Evolutionary conservation across 23 tunicate species (phyloP), one percentile per base, ranked within the genome.

Genomic region (Diplosoma virens): DNA sequence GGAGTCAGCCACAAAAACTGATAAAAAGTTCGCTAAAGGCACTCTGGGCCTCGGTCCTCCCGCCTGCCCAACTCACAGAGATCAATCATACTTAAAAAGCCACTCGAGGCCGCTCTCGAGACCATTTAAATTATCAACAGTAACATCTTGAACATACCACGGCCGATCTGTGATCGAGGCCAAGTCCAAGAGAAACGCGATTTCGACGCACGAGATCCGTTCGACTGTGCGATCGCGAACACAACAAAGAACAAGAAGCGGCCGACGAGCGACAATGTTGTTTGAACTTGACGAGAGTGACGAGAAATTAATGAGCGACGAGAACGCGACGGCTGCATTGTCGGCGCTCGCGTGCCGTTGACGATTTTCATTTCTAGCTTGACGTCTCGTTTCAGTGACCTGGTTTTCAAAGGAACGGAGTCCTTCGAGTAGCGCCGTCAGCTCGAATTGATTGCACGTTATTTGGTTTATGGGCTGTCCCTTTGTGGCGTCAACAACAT

Each of bases 61-160:
- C n/a, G n/a, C n/a, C n/a, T n/a, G n/a, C n/a, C n/a, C n/a, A n/a
- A n/a, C n/a, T n/a, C n/a, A n/a, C n/a, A n/a, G n/a, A n/a, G n/a
- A n/a, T n/a, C n/a, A 88, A 14, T 45, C 7, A 54, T 92, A 92
- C 30, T 84, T 75, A 58, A 92, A 81, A 21, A 92, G 29, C 97
- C 97, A 92, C 33, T 66, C 81, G 14, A 92, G 46, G 1, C 91
- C 97, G 63, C 82, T 76, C 70, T 92, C 97, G 0, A 92, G 37
- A 20, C 97, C 97, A 27, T 58, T 58, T 74, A 92, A 79, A 58
- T 70, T 76, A 59, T 76, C 65, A 30, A 92, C 97, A 22, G 75
- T 80, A 17, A 84, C 81, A 58, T 92, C 91, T 54, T 85, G 97
- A 5, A 92, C 97, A 32, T 67, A 37, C 97, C 97, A 92, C n/a